Base-by-base conservation (phyloP, 2,797 vertebrate species). In the Periophthalmus magnuspinnatus region DNA sequence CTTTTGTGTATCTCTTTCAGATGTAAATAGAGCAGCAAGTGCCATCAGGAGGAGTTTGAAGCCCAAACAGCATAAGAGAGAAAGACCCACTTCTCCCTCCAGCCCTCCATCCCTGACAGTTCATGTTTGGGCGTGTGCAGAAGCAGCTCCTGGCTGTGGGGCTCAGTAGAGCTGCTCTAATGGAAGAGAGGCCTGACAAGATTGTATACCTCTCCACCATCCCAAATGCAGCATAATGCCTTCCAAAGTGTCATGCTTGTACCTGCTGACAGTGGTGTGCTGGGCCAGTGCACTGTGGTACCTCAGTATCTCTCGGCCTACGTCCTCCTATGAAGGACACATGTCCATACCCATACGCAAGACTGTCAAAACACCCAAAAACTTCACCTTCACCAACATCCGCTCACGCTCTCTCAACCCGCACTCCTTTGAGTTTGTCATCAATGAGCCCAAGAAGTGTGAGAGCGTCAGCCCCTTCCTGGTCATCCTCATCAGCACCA, bases 281-380 rank as follows among this genome's bases (percentile, higher is more conserved):
- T 99, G 97, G 97, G 97, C 97, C 64, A 97, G 97, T 0, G 97
- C 96, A 85, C 94, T 99, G 66, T 99, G 97, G 97, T 99, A 98
- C 85, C 77, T 99, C 84, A 98, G 97, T 48, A 89, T 97, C 74
- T 96, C 97, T 57, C 95, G 97, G 28, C 95, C 97, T 2, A 95
- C 95, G n/a, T 94, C 96, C 63, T 95, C 96, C 0, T 97, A 97
- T 60, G 93, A 94, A 0, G 94, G 95, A 70, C 94, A 96, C 70
- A 93, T 95, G 87, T 92, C 95, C 0, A 74, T 94, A 65, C 94
- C 94, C 5, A 91, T 94, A 48, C 88, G 95, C 64, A 93, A 94
- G 55, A 84, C 93, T 52, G 90, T 86, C n/a, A 96, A 95, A 78
- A 22, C 76, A 19, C 92, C 86, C 32, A 97, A 96, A 87, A 97